Percentiles rank a stretch among this genome's conserved stretches.
These are phyloP conservation scores for Palloptera scutellata DNA, from an alignment of 2,888 invertebrate genomes.

Conservation along the genomic window DNA sequence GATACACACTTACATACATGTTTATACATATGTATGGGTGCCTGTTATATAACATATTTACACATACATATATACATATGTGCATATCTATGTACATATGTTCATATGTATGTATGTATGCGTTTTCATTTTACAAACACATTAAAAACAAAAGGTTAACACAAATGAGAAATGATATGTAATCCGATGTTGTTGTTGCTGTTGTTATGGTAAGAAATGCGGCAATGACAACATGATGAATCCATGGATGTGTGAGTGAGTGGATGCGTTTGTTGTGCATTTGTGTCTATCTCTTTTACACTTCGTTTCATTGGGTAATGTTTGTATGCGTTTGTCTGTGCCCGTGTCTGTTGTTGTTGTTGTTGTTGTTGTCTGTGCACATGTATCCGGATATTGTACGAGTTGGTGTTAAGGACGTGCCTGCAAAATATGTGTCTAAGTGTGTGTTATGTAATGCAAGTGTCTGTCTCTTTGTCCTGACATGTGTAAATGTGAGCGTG, in stretches of 20 bases:
- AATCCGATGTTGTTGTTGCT: slow-evolving; percentile 14
- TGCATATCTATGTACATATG: too few relatives aligned
- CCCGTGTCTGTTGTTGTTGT: too few relatives aligned
- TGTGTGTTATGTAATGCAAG: slow-evolving; percentile 8
- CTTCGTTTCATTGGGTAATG: neutral
- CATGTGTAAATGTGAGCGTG: neutral
- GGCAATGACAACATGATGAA: slow-evolving; percentile 19
- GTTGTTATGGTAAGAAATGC: neutral
- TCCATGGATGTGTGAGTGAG: neutral
- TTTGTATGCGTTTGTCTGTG: slow-evolving; percentile 9
- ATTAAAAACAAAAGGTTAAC: too few relatives aligned
- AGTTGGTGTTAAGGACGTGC: slow-evolving; percentile 24
- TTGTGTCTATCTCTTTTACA: slow-evolving; percentile 8
- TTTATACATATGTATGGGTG: too few relatives aligned
- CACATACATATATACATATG: too few relatives aligned
- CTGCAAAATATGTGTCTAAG: slow-evolving; percentile 23
- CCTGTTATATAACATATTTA: too few relatives aligned
- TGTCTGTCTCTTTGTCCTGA: neutral
- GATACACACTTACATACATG: neutral
- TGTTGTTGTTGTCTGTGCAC: slow-evolving; percentile 10
- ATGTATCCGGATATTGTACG: neutral
- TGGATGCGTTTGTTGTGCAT: neutral
- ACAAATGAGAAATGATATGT: neutral
- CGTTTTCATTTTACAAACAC: too few relatives aligned
- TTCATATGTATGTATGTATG: too few relatives aligned